These are phyloP conservation scores for Alligator sinensis DNA, from an alignment of 2,113 vertebrate genomes.

Conservation along the genomic window DNA sequence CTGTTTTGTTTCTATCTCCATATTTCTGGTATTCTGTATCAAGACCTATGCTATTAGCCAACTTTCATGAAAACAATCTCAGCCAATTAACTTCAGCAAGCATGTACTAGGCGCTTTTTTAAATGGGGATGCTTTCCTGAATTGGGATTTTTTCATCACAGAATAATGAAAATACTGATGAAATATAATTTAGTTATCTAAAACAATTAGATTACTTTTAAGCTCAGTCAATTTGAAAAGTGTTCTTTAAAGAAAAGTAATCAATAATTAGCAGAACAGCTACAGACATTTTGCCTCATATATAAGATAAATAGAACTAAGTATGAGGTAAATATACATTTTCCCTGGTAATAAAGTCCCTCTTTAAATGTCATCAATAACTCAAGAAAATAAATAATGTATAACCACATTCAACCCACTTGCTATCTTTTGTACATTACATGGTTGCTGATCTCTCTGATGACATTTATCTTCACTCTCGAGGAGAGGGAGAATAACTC, in stretches of 20 bases:
- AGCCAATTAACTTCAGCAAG: neutral
- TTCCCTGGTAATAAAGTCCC: neutral
- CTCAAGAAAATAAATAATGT: constrained; percentile 14
- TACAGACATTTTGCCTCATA: neutral
- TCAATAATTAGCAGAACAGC: neutral
- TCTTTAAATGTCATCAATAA: constrained; percentile 20
- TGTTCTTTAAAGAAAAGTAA: neutral
- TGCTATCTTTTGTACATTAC: neutral
- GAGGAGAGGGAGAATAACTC: neutral
- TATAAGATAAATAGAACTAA: neutral
- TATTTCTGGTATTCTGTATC: neutral
- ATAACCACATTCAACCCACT: neutral
- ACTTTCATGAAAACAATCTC: neutral
- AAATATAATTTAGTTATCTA: neutral
- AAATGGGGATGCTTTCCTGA: neutral
- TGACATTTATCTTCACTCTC: neutral
- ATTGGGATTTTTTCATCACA: neutral
- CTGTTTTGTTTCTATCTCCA: neutral
- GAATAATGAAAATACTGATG: neutral
- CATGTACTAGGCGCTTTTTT: neutral
- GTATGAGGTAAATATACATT: neutral
- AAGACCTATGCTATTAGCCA: neutral
- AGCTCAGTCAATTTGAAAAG: neutral
- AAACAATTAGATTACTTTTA: neutral
- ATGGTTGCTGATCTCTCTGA: neutral